Evolutionary conservation across 2,797 vertebrate species (phyloP).

Genomic region (Aplochiton taeniatus): DNA sequence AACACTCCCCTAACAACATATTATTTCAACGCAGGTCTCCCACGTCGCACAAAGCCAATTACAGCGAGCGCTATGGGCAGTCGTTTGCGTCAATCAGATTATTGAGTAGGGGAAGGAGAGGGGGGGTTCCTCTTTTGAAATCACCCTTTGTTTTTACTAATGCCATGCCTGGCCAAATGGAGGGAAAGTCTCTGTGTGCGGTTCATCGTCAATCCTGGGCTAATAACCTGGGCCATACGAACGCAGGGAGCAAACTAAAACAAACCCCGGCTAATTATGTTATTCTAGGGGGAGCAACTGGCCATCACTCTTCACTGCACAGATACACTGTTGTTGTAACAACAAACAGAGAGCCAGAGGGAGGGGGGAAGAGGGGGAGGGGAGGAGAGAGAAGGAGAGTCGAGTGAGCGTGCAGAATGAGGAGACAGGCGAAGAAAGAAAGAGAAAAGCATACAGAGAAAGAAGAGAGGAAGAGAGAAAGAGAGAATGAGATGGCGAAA

Average conservation of each 20-base stretch:
- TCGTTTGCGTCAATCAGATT: no score
- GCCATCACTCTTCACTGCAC: conserved; percentile 6
- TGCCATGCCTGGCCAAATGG: background rate
- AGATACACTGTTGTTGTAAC: conserved; percentile 8
- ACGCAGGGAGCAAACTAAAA: conserved; percentile 3
- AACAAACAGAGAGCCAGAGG: background rate
- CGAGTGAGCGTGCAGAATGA: background rate
- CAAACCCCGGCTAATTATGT: conserved; percentile 13
- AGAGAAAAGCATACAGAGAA: background rate
- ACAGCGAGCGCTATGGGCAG: no score
- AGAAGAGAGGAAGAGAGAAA: background rate
- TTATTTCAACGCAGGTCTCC: no score
- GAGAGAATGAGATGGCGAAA: background rate
- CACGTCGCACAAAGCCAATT: no score
- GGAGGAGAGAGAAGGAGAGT: background rate
- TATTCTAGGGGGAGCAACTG: background rate
- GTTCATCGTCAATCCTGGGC: background rate
- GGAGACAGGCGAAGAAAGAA: background rate
- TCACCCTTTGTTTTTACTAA: background rate
- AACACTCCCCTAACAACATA: background rate
- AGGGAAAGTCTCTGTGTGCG: conserved; percentile 3
- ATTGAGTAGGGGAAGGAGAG: no score
- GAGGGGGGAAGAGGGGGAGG: background rate
- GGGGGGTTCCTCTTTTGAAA: background rate
- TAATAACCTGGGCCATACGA: background rate